A percentile compares a stretch with the other conserved stretches of the same genome.
These are phyloP conservation scores for Hipposideros armiger DNA, from an alignment of 2,113 vertebrate species.

Conservation along the genomic window DNA sequence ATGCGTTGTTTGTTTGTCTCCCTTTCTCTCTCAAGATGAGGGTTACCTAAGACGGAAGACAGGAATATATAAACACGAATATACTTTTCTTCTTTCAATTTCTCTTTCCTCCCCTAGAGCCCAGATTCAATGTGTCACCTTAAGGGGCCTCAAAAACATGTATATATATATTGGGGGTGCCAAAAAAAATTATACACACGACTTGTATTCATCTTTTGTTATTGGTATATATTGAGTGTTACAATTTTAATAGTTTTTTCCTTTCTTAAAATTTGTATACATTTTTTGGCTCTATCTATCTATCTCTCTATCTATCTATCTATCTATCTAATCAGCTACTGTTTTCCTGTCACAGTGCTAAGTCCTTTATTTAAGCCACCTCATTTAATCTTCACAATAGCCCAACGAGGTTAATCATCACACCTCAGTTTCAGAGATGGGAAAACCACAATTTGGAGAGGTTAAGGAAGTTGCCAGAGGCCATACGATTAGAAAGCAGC, in stretches of 20 bases:
- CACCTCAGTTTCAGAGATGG: background rate
- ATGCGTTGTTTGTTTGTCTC: background rate
- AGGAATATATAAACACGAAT: background rate
- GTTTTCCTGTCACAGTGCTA: background rate
- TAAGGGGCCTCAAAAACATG: background rate
- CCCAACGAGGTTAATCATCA: background rate
- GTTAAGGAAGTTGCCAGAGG: background rate
- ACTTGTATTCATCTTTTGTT: too few relatives aligned
- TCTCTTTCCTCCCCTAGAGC: background rate
- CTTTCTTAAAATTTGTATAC: too few relatives aligned
- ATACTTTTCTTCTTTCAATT: background rate
- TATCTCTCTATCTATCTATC: too few relatives aligned
- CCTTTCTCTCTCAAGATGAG: slow-evolving; percentile 30
- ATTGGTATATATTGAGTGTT: too few relatives aligned
- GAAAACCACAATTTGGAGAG: background rate
- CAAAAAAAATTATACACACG: too few relatives aligned
- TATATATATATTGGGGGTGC: too few relatives aligned
- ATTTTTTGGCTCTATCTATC: too few relatives aligned
- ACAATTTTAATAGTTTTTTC: too few relatives aligned
- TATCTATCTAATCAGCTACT: background rate
- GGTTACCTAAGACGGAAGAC: background rate
- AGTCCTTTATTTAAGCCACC: background rate
- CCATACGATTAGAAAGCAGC: background rate
- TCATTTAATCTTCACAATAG: background rate
- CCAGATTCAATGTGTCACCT: background rate